These are phyloP conservation scores for Pyrochroa serraticornis DNA, from an alignment of 2,888 invertebrate genomes.

Conservation along the genomic window DNA sequence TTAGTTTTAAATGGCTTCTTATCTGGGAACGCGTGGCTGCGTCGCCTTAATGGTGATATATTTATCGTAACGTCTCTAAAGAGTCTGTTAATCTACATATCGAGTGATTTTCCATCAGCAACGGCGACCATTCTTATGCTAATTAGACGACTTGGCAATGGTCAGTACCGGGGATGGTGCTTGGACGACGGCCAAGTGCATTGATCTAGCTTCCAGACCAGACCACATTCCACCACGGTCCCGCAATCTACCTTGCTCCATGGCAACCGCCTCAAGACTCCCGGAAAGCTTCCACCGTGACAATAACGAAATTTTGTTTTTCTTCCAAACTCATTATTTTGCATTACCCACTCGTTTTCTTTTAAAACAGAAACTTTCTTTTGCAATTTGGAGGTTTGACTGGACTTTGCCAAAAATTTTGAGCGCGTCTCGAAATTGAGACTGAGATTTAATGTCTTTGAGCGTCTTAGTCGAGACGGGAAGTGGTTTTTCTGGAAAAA, in stretches of 20 bases:
- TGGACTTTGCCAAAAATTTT: not conserved
- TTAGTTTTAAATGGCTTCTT: constrained; percentile 7
- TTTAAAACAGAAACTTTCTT: too few relatives aligned
- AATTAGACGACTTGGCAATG: constrained; percentile 41
- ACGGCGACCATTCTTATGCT: constrained; percentile 41
- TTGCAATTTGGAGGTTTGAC: not conserved
- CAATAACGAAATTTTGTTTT: not conserved
- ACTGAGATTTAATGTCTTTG: not conserved
- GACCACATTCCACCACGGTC: constrained; percentile 14
- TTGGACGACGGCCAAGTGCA: constrained; percentile 36
- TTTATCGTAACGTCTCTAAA: constrained; percentile 17
- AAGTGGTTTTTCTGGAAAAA: too few relatives aligned
- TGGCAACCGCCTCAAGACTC: too few relatives aligned
- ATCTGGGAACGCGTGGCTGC: constrained; percentile 8
- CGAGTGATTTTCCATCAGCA: constrained; percentile 37
- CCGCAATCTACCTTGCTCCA: too few relatives aligned
- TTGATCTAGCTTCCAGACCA: constrained; percentile 26
- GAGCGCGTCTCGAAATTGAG: constrained; percentile 5
- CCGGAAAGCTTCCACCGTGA: too few relatives aligned
- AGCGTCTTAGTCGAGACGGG: too few relatives aligned
- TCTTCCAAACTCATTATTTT: too few relatives aligned
- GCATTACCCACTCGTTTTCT: too few relatives aligned
- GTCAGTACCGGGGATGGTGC: constrained; percentile 39
- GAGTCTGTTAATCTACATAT: constrained; percentile 21
- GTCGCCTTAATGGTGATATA: constrained; percentile 19